phyloP scores from a whole-genome alignment of 2,113 vertebrate species.

The Cyanocitta stelleri region DNA sequence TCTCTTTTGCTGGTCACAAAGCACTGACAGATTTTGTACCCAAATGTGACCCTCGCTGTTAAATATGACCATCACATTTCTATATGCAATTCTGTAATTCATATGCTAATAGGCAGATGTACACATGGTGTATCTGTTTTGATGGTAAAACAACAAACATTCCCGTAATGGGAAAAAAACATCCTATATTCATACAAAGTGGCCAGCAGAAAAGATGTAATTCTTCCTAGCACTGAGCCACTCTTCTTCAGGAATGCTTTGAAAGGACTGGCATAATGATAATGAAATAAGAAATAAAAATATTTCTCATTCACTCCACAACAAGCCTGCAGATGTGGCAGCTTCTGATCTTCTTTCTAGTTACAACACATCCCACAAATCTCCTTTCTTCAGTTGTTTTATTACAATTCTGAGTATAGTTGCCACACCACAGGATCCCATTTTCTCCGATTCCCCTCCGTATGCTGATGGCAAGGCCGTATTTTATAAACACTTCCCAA shows the following conservation, averaged over 20 bases:
- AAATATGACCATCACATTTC: slow-evolving; percentile 28
- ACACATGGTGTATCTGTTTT: background rate
- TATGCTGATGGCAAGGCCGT: background rate
- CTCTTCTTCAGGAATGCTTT: background rate
- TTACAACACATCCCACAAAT: background rate
- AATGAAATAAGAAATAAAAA: background rate
- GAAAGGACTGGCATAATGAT: background rate
- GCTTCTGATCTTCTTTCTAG: background rate
- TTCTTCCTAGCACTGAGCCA: background rate
- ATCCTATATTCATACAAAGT: background rate
- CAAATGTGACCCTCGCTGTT: slow-evolving; percentile 44
- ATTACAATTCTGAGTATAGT: background rate
- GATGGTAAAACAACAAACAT: background rate
- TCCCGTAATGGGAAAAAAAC: background rate
- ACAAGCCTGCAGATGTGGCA: background rate
- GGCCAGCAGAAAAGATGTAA: background rate
- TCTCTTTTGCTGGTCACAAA: slow-evolving; percentile 50
- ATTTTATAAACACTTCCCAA: slow-evolving; percentile 28
- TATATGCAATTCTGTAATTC: background rate
- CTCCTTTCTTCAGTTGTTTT: background rate
- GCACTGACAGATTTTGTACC: slow-evolving; percentile 39
- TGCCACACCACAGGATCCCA: background rate
- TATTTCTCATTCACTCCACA: background rate
- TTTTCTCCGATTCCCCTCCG: background rate
- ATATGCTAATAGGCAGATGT: slow-evolving; percentile 35